Percentiles rank a stretch among this genome's conserved stretches.
phyloP scores from a whole-genome alignment of 2,113 vertebrate genomes.

The Cepphus grylle region DNA sequence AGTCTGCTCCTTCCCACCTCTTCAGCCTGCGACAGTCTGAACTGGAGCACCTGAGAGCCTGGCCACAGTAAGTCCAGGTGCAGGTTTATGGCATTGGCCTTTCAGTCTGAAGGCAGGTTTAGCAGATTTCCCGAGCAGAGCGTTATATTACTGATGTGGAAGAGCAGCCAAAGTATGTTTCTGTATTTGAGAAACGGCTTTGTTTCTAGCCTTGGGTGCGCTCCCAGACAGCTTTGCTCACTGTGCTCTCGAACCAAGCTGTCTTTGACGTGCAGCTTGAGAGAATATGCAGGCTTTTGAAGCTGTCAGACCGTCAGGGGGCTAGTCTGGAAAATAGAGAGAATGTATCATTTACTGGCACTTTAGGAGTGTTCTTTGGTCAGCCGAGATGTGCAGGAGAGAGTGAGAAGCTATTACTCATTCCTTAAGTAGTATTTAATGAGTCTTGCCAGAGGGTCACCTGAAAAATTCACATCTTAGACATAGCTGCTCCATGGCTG shows the following conservation, averaged over 20 bases:
- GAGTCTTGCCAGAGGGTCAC: slow-evolving; percentile 10
- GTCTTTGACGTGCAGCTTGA: neutral
- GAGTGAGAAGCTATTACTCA: neutral
- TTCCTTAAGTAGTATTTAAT: neutral
- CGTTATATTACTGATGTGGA: neutral
- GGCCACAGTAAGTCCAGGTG: neutral
- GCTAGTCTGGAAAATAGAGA: neutral
- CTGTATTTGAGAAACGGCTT: neutral
- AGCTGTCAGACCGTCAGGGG: neutral
- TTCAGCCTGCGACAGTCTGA: neutral
- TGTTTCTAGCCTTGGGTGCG: neutral
- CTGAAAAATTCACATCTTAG: neutral
- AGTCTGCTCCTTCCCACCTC: neutral
- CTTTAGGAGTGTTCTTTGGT: neutral
- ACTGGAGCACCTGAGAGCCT: neutral
- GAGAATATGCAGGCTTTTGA: neutral
- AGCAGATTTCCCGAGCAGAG: neutral
- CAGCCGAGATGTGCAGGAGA: neutral
- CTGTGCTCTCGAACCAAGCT: neutral
- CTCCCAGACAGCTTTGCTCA: neutral
- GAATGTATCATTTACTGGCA: neutral
- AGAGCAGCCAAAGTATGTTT: neutral
- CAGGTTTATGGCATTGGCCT: neutral
- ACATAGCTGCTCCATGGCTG: neutral
- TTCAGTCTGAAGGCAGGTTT: neutral